Conservation (phyloP, 2,797 vertebrate genomes). For the Phalloptychus januarius region DNA sequence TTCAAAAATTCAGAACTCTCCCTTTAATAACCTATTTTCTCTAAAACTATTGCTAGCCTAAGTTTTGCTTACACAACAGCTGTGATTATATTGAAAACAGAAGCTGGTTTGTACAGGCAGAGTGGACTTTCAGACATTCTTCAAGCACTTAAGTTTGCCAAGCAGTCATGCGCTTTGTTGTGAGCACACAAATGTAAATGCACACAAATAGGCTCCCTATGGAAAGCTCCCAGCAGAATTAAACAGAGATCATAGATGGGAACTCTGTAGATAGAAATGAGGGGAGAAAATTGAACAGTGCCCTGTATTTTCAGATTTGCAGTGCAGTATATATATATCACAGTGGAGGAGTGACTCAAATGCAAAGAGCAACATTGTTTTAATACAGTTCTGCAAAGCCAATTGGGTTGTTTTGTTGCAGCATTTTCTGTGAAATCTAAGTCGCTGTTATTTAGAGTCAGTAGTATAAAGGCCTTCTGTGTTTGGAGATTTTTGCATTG, state of each 20-base stretch:
- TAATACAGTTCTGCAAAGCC: slow-evolving; percentile 32
- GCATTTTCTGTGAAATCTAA: slow-evolving; percentile 50
- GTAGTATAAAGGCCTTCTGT: slow-evolving; percentile 12
- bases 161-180: slow-evolving; percentile 63
- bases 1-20: background rate
- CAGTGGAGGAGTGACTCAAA: slow-evolving; percentile 12
- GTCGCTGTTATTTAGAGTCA: slow-evolving; percentile 40
- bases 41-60: background rate
- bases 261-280: slow-evolving; percentile 27
- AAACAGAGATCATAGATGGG: slow-evolving; percentile 25
- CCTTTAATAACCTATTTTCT: background rate
- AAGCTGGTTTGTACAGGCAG: slow-evolving; percentile 29
- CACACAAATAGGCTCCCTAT: slow-evolving; percentile 54
- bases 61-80: slow-evolving; percentile 42
- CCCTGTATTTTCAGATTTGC: slow-evolving; percentile 38
- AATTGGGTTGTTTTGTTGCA: slow-evolving; percentile 60
- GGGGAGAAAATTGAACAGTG: slow-evolving; percentile 43
- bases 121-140: slow-evolving; percentile 66
- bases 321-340: background rate
- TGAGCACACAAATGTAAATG: slow-evolving; percentile 51
- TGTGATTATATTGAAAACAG: slow-evolving; percentile 23
- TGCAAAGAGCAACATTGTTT: background rate
- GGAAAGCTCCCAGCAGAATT: slow-evolving; percentile 41
- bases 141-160: slow-evolving; percentile 61
- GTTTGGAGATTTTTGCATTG: slow-evolving; percentile 18